Evolutionary conservation across 1,140 invertebrate species (phyloP).

Genomic region (Ptiloglossa arizonensis): DNA sequence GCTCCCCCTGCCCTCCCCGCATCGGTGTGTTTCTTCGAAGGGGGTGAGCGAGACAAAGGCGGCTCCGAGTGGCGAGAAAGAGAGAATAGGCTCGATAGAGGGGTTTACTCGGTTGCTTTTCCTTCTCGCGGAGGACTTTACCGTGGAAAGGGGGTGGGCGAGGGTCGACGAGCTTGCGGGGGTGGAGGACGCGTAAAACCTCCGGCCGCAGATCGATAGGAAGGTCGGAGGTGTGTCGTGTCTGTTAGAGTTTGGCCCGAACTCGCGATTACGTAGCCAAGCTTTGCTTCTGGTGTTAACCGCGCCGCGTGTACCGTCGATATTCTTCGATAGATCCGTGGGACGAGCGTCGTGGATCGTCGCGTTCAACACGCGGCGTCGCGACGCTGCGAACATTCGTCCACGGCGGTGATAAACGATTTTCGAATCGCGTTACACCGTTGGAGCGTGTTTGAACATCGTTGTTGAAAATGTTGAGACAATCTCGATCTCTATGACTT

Average conservation of each 20-base stretch:
- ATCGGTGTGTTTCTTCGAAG: slow-evolving; percentile 15
- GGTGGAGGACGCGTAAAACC: slow-evolving; percentile 76
- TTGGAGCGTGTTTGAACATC: no score
- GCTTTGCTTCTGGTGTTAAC: slow-evolving; percentile 28
- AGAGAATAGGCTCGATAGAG: slow-evolving; percentile 5
- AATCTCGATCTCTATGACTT: no score
- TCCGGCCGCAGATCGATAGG: slow-evolving; percentile 79
- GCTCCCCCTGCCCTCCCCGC: slow-evolving; percentile 1
- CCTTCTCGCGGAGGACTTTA: slow-evolving; percentile 67
- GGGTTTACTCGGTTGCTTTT: slow-evolving; percentile 48
- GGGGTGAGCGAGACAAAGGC: slow-evolving; percentile 31
- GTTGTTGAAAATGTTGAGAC: no score
- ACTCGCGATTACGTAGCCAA: slow-evolving; percentile 58
- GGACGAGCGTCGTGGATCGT: no score
- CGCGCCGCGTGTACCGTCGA: slow-evolving; percentile 11
- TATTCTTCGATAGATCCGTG: neutral
- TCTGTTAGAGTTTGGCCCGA: slow-evolving; percentile 73
- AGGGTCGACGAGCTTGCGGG: slow-evolving; percentile 68
- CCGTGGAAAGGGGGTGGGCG: slow-evolving; percentile 29
- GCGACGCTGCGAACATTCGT: no score
- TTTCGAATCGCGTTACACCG: no score
- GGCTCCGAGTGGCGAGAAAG: neutral
- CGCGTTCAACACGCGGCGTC: no score
- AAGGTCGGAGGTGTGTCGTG: slow-evolving; percentile 80
- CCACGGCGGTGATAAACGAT: no score